Evolutionary conservation across 2,113 vertebrate species (phyloP), one percentile per base, ranked within the genome.

Genomic region (Psilopsiagon aymara): DNA sequence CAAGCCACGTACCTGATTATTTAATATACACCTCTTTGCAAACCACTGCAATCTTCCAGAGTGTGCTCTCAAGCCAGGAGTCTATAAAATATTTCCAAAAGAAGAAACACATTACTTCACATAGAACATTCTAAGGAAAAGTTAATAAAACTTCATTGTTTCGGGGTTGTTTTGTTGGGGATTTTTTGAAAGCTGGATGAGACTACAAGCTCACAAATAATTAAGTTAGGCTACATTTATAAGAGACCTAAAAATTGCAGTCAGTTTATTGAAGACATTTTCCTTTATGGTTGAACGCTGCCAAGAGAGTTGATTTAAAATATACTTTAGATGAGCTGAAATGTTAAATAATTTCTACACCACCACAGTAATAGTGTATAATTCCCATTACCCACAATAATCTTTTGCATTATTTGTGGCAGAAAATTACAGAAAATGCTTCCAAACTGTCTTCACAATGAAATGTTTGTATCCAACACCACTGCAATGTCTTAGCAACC

Each of bases 21-120:
- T 76, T 24, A 81, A 2, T 83, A 99, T 98, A 95, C 99, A 99
- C 82, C 81, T 99, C 70, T 98, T 98, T 63, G 98, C 98, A 96
- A 97, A 99, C 99, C 99, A 99, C 62, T 98, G 98, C 70, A 99
- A 81, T 70, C 98, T 98, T 49, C 96, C 62, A 59, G 98, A 78
- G 81, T 98, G 98, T 27, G 99, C 98, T 97, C 99, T 99, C 83
- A 99, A 95, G 52, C 99, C 99, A 14, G 99, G 99, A 31, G 99
- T 99, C 99, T 99, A 88, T 31, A 96, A 97, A 94, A 95, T 80
- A 97, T 89, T 95, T 86, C 37, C 66, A 86, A 4, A 95, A 13
- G 49, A 66, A 63, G 25, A 64, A 81, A 43, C 13, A 60, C 13
- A 60, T 93, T 75, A 90, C 27, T 78, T 69, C 16, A 53, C 29